Evolutionary conservation across 1,140 invertebrate species (phyloP), one percentile per base, ranked within the genome.

Genomic region (Calliphora vicina): DNA sequence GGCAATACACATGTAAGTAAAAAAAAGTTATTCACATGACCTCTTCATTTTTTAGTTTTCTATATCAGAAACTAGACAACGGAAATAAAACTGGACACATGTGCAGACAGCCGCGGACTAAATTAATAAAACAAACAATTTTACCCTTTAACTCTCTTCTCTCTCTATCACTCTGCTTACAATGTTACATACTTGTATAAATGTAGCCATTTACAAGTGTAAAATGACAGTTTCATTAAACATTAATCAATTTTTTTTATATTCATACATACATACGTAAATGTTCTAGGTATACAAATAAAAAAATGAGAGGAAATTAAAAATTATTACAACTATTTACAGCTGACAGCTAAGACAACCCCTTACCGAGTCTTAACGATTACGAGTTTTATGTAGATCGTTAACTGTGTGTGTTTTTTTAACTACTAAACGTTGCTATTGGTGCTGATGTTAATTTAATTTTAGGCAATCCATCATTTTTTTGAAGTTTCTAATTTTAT

Each of bases 211-310:
- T 78, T 78, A 78, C 74, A 78, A 78, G 74, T 78, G 74, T 78
- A 78, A 78, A 78, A 78, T 78, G 74, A 78, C 74, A 78, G 74
- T 78, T 78, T 78, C 74, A 78, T 78, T 78, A 25, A 78, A 78
- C 74, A 78, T 78, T 78, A 78, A 78, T 43, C 35, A 78, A 45
- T 42, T 43, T 27, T 42, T 78, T 45, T 67, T 67, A 3, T 67
- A 17, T 57, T 57, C 4, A 23, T 23, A 23, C 4, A 1, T 25
- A 35, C 10, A 35, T 2, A 10, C 10, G 10, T 35, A 10, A 35
- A 50, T 9, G 45, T 50, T 50, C 45, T 50, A 50, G 4, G 17
- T 50, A 35, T 5, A 35, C 35, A 35, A 35, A 35, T 50, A 17
- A 50, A 50, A 50, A 50, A 17, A 50, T 50, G 45, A 50, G n/a